Conservation (phyloP, 2,797 vertebrate genomes). For the Falco biarmicus region DNA sequence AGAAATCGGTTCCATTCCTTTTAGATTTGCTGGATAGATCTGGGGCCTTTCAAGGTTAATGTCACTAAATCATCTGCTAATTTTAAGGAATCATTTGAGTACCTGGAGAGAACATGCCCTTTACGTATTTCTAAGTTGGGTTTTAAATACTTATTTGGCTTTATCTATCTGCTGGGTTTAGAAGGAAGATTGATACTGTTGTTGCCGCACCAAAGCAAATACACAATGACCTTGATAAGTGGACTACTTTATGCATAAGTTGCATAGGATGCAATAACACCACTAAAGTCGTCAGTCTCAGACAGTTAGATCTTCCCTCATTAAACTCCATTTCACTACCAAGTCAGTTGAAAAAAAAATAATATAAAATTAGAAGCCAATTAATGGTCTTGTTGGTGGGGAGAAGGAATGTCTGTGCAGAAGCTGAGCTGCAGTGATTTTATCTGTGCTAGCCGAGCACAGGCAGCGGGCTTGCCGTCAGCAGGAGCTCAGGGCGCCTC, state of each 20-base stretch:
- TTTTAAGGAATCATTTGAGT: conserved; percentile 56
- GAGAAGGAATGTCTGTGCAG: background rate
- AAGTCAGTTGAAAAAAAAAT: conserved; percentile 12
- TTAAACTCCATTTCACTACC: conserved; percentile 37
- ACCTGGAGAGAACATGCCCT: conserved; percentile 15
- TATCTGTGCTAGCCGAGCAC: background rate
- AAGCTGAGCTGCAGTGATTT: background rate
- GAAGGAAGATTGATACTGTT: background rate
- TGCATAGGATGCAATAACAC: conserved; percentile 29
- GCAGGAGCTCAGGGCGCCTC: background rate
- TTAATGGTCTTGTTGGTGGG: background rate
- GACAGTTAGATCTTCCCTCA: conserved; percentile 48
- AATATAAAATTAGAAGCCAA: background rate
- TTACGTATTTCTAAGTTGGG: background rate
- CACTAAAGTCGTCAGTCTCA: conserved; percentile 31
- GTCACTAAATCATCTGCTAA: conserved; percentile 62
- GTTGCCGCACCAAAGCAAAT: conserved; percentile 39
- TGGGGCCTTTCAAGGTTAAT: conserved; percentile 69
- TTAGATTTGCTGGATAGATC: conserved; percentile 57
- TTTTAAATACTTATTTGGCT: conserved; percentile 20
- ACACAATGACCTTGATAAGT: conserved; percentile 45
- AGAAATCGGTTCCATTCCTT: conserved; percentile 62
- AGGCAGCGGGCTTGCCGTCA: background rate
- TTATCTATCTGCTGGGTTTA: background rate
- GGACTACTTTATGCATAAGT: conserved; percentile 1